Evolutionary conservation across 1,140 invertebrate genomes (phyloP).

Genomic region (Drosophila sulfurigaster): DNA sequence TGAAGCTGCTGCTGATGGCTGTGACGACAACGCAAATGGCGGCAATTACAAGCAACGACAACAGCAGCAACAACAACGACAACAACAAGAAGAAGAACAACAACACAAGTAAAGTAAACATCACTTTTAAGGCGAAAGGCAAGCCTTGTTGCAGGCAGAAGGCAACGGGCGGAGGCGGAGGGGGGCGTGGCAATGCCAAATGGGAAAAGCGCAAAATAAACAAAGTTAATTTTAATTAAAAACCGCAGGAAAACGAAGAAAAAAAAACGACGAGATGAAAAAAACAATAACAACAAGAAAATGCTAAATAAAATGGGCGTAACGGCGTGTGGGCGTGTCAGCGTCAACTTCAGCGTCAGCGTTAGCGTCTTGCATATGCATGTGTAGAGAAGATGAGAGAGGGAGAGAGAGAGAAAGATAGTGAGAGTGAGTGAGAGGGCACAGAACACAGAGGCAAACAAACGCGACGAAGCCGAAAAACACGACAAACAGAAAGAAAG

Average conservation of each 20-base stretch:
- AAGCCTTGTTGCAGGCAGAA: conserved; percentile 23
- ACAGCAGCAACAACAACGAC: conserved; percentile 39
- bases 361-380: conserved; percentile 58
- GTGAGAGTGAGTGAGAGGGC: background rate
- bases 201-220: conserved; percentile 78
- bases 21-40: conserved; percentile 72
- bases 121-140: conserved; percentile 63
- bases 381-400: conserved; percentile 15
- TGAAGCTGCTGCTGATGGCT: conserved; percentile 15
- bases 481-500: conserved; percentile 25
- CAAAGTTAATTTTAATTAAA: conserved; percentile 84
- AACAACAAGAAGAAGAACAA: too few relatives aligned
- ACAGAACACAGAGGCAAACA: conserved; percentile 23
- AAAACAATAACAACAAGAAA: conserved; percentile 33
- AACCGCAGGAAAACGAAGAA: conserved; percentile 76
- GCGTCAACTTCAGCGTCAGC: conserved; percentile 20
- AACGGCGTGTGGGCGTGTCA: conserved; percentile 39
- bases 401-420: background rate
- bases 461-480: conserved; percentile 29
- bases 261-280: conserved; percentile 22
- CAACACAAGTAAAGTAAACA: conserved; percentile 62
- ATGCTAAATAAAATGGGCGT: conserved; percentile 79
- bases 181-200: conserved; percentile 28
- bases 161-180: background rate
- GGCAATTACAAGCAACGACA: conserved; percentile 75